Evolutionary conservation across 1,140 invertebrate species (phyloP).

Genomic region (Meloidogyne exigua): DNA sequence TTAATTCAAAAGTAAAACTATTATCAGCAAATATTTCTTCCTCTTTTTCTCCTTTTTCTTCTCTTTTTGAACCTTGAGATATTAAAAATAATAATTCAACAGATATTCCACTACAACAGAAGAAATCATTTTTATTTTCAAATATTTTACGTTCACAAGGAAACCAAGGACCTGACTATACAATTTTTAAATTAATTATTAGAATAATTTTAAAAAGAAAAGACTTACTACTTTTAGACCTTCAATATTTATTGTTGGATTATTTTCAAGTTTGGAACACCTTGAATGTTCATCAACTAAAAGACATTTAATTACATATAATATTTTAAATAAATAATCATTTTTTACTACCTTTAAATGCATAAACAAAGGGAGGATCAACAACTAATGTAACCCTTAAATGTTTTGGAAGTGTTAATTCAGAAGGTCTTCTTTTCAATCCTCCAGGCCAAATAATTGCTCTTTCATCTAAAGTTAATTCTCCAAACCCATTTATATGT

Average conservation of each 20-base stretch:
- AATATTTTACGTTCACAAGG: constrained; percentile 33
- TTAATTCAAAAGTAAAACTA: constrained; percentile 53
- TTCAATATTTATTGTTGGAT: constrained; percentile 3
- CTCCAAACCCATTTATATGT: constrained; percentile 31
- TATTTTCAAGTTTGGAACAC: background rate
- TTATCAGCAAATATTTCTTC: constrained; percentile 33
- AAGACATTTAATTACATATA: too few relatives aligned
- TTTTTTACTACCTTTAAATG: constrained; percentile 28
- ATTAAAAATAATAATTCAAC: constrained; percentile 54
- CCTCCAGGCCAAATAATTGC: constrained; percentile 53
- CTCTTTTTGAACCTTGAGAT: constrained; percentile 39
- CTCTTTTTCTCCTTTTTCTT: background rate
- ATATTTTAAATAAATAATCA: too few relatives aligned
- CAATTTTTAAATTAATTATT: background rate
- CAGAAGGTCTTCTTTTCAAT: constrained; percentile 41
- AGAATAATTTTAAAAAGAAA: background rate
- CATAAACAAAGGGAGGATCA: constrained; percentile 60
- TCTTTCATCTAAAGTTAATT: constrained; percentile 44
- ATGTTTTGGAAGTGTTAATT: constrained; percentile 59
- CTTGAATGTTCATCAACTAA: constrained; percentile 1
- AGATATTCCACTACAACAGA: constrained; percentile 55
- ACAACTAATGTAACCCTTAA: constrained; percentile 49
- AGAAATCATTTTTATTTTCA: constrained; percentile 31
- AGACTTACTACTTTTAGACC: background rate
- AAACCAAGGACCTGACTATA: constrained; percentile 57